phyloP scores from a whole-genome alignment of 2,888 invertebrate species.

The Apomyelois bistriatella region DNA sequence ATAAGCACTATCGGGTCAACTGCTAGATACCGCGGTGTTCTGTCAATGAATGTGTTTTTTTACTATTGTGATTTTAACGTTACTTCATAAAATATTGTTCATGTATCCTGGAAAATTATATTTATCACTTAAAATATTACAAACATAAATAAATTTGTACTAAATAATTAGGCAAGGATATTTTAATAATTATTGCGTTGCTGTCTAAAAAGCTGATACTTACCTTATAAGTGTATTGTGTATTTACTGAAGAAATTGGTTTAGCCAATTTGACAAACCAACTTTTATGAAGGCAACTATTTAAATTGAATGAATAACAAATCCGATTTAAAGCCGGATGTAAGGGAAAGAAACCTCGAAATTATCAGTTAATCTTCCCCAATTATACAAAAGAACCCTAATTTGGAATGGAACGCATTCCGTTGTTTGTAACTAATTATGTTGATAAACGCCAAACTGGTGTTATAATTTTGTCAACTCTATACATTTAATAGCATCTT shows the following conservation, averaged over 20 bases:
- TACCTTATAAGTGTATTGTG: too few species aligned
- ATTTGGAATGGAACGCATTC: constrained; percentile 22
- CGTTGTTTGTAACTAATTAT: constrained; percentile 22
- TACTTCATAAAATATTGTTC: not conserved
- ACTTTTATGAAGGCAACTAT: too few species aligned
- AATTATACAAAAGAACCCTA: constrained; percentile 23
- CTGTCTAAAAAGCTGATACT: too few species aligned
- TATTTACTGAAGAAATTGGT: too few species aligned
- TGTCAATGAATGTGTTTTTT: constrained; percentile 60
- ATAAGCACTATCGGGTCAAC: constrained; percentile 76
- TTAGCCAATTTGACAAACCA: too few species aligned
- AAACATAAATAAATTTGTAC: too few species aligned
- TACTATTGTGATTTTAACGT: constrained; percentile 19
- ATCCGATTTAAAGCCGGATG: constrained; percentile 19
- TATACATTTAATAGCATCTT: not conserved
- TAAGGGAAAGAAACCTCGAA: constrained; percentile 20
- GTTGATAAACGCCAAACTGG: constrained; percentile 23
- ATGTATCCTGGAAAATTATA: too few species aligned
- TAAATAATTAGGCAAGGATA: too few species aligned
- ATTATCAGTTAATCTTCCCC: constrained; percentile 25
- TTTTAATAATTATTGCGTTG: too few species aligned
- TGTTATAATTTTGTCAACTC: constrained; percentile 20
- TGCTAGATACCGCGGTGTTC: constrained; percentile 68
- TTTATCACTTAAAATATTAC: too few species aligned
- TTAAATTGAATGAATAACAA: not conserved